Percentiles rank a stretch among this genome's conserved stretches.
Conservation (phyloP, 2,113 vertebrate species). For the Aleadryas rufinucha region DNA sequence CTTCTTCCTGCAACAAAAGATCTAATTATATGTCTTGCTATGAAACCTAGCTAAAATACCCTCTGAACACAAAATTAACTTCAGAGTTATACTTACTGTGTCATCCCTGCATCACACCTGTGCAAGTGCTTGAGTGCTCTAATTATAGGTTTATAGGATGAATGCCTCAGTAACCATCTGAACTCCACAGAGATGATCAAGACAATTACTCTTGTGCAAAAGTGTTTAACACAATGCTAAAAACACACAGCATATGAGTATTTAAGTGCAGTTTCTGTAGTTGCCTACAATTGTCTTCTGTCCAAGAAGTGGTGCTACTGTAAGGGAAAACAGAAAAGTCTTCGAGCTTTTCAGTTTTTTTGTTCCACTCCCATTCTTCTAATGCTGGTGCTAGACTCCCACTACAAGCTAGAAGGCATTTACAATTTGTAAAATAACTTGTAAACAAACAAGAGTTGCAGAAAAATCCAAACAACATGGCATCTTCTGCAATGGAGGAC, state of each 20-base stretch:
- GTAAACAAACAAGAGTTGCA: not conserved
- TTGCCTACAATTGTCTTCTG: not conserved
- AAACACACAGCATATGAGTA: rapidly evolving
- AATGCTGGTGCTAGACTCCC: not conserved
- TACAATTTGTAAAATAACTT: not conserved
- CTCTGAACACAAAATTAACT: not conserved
- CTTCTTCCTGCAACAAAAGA: not conserved
- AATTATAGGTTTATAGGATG: not conserved
- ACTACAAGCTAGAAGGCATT: not conserved
- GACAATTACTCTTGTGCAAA: not conserved
- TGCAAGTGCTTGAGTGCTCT: not conserved
- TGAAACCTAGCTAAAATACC: not conserved
- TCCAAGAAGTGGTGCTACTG: not conserved
- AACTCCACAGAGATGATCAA: not conserved
- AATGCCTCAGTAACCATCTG: not conserved
- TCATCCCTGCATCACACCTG: not conserved
- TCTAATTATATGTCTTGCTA: not conserved
- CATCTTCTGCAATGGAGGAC: not conserved
- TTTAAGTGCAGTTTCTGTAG: not conserved
- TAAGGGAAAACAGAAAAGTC: not conserved
- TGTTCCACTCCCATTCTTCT: not conserved
- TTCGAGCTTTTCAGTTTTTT: not conserved
- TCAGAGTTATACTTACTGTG: not conserved
- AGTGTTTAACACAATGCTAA: not conserved
- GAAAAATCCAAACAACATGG: not conserved